These are phyloP conservation scores for Drosophila teissieri DNA, from an alignment of 1,140 invertebrate species.

Conservation along the genomic window DNA sequence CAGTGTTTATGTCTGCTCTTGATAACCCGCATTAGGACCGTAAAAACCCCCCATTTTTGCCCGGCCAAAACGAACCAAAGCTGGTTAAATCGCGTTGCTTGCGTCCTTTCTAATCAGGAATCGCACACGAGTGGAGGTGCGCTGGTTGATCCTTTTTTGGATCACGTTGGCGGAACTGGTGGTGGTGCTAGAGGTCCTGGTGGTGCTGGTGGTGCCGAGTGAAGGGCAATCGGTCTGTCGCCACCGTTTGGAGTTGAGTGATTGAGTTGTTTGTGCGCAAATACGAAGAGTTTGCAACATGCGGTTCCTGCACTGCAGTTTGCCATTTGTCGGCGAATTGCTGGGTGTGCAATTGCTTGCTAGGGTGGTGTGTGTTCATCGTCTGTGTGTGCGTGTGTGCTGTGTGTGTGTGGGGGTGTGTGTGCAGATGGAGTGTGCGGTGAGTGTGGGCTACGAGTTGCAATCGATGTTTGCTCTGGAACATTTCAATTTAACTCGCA, in stretches of 20 bases:
- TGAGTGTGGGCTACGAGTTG: constrained; percentile 15
- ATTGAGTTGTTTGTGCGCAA: constrained; percentile 75
- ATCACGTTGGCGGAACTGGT: neutral
- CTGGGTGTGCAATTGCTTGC: constrained; percentile 14
- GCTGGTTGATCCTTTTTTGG: constrained; percentile 27
- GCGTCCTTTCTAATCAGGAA: constrained; percentile 72
- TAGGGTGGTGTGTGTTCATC: neutral
- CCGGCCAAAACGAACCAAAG: constrained; percentile 17
- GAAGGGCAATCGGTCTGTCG: constrained; percentile 42
- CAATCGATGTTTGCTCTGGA: constrained; percentile 50
- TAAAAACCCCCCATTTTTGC: neutral
- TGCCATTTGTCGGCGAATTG: constrained; percentile 31
- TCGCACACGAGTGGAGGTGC: constrained; percentile 39
- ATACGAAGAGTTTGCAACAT: constrained; percentile 56
- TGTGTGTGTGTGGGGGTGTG: neutral
- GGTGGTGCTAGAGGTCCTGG: too few species aligned
- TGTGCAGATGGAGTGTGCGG: constrained; percentile 11
- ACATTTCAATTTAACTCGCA: constrained; percentile 47
- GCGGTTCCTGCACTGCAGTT: constrained; percentile 48
- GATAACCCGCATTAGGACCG: constrained; percentile 66
- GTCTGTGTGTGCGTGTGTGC: neutral
- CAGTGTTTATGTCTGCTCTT: constrained; percentile 59
- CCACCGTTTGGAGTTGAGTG: constrained; percentile 45
- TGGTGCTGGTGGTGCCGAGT: neutral
- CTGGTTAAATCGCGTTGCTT: constrained; percentile 58